Base-by-base conservation (phyloP, 2,113 vertebrate genomes). In the Aramus guarauna region DNA sequence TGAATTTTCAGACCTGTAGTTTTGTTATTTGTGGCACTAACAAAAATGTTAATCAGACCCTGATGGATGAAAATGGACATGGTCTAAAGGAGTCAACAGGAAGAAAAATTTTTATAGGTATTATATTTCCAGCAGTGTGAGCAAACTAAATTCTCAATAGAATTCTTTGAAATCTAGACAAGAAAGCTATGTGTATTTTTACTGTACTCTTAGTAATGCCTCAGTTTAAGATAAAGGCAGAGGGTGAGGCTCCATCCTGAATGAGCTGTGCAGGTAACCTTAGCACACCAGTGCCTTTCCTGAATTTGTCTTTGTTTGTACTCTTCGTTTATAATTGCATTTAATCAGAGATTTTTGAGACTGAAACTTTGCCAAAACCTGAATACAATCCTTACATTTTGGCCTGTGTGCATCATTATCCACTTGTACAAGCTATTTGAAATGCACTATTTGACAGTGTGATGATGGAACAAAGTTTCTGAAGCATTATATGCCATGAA, bases 1-100 rank as follows among this genome's bases (percentile, higher is more conserved):
- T 78, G 53, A 67, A 27, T 36, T 64, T 93, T 92, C 87, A 63
- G 62, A 11, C 19, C 1, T 43, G 24, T 45, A 84, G 47, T 91
- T 93, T 83, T 91, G 62, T 87, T 45, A 34, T 74, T 93, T 97
- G 73, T 94, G 92, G 92, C 86, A 91, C 32, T 41, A 12, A 72
- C 29, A 88, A 30, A 74, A 73, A 69, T 21, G 26, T 90, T 95
- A 92, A 88, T 96, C 86, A 79, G 85, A 75, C 52, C 43, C 53
- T 86, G 90, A 93, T 94, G 88, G 91, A 55, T 79, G 60, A 80
- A 58, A 92, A 48, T 10, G n/a, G 80, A 82, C 39, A 73, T 34
- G 45, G 68, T 63, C 69, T 89, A 74, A 81, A 95, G 74, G 73
- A 89, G 52, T 78, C 75, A 90, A 79, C 30, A 73, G 84, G 94